Conservation (phyloP, 2,888 invertebrate species). For the Punctoribates punctum region DNA sequence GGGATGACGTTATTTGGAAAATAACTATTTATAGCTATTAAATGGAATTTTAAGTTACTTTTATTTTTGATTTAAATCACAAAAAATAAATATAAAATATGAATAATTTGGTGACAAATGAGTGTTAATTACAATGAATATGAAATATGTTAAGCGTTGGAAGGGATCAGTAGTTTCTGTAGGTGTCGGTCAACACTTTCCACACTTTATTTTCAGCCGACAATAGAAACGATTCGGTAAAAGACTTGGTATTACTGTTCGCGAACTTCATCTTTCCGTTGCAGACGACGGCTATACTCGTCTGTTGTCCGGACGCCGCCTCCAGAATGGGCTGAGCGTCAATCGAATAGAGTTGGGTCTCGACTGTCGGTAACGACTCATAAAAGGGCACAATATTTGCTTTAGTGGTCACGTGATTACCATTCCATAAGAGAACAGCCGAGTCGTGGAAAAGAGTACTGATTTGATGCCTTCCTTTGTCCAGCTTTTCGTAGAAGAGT, state of each 20-base stretch:
- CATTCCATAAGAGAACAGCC: constrained; percentile 87
- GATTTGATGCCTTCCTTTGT: constrained; percentile 73
- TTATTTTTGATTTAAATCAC: too few species aligned
- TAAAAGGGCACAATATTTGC: constrained; percentile 80
- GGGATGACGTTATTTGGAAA: too few species aligned
- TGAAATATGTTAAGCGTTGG: neutral
- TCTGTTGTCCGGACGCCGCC: constrained; percentile 64
- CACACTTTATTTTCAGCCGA: constrained; percentile 65
- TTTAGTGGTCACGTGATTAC: constrained; percentile 74
- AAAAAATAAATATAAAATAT: too few species aligned
- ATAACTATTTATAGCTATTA: too few species aligned
- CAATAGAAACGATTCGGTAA: constrained; percentile 47
- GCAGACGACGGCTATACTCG: constrained; percentile 71
- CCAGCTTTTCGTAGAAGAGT: constrained; percentile 81
- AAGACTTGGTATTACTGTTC: constrained; percentile 54
- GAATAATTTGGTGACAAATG: neutral
- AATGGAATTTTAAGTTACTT: too few species aligned
- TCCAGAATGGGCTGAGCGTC: constrained; percentile 80
- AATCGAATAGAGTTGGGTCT: constrained; percentile 70
- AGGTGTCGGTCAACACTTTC: constrained; percentile 79
- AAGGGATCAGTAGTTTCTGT: constrained; percentile 39
- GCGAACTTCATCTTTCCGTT: constrained; percentile 76
- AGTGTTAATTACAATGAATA: too few species aligned
- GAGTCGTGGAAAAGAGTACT: constrained; percentile 76
- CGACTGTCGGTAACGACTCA: constrained; percentile 74